phyloP scores from a whole-genome alignment of 2,888 invertebrate species.

The Ferdinandea cuprea region DNA sequence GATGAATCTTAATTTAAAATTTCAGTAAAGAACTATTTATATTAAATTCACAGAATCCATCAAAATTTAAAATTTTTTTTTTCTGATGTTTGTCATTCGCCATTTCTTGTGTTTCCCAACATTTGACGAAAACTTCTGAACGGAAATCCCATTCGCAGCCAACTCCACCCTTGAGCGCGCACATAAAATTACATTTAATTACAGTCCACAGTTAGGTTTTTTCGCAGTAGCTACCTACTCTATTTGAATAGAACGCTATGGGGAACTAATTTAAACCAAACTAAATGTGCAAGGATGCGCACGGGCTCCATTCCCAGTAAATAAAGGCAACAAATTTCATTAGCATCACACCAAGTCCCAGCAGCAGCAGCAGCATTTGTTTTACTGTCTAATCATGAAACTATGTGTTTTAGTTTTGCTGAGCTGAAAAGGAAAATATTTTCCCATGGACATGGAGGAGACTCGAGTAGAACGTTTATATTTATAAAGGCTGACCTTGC shows the following conservation, averaged over 20 bases:
- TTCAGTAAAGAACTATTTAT: too few relatives aligned
- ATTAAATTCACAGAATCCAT: too few relatives aligned
- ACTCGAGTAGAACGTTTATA: not conserved
- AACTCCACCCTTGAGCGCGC: not conserved
- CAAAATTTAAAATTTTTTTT: too few relatives aligned
- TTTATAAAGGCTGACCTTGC: not conserved
- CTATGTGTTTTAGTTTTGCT: slow-evolving; percentile 1
- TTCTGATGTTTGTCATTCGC: too few relatives aligned
- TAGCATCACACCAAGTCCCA: not conserved
- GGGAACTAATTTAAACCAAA: not conserved
- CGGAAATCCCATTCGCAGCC: not conserved
- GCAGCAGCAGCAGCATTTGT: slow-evolving; percentile 16
- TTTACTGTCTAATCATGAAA: slow-evolving; percentile 12
- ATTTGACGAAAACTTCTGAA: too few relatives aligned
- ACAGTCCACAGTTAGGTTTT: not conserved
- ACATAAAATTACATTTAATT: slow-evolving; percentile 2
- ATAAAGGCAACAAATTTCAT: not conserved
- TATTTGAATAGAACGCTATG: not conserved
- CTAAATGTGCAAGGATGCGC: not conserved
- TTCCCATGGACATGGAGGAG: not conserved
- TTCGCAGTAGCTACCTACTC: not conserved
- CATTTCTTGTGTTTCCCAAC: too few relatives aligned
- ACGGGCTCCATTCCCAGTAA: not conserved
- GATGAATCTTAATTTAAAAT: too few relatives aligned
- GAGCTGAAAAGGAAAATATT: slow-evolving; percentile 3